Base-by-base conservation (phyloP, 2,113 vertebrate genomes). In the Pholis gunnellus region DNA sequence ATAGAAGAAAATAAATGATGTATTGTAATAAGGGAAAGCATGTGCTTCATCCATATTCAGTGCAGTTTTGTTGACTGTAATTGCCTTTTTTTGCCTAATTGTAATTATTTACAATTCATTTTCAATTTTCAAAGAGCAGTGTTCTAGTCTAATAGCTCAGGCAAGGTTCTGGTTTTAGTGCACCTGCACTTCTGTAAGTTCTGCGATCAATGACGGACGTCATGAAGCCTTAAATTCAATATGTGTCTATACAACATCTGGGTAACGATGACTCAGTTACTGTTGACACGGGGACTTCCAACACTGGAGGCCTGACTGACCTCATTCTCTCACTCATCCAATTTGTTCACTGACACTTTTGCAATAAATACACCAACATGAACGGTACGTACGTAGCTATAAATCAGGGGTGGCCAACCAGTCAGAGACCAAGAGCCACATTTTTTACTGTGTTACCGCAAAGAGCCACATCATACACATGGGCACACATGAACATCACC, bases 241-340 rank as follows among this genome's bases (percentile, higher is more conserved):
- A 54, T 54, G 14, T 71, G 11, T 84, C 57, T 65, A 36, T 34
- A 18, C n/a, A 29, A 25, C 27, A 40, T 40, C 31, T 52, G 29
- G n/a, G 18, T 9, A 74, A 20, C 34, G 1, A 44, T 81, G 22
- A 72, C 40, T 56, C 57, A 60, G 20, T 31, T 36, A 22, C 60
- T 71, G 48, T 73, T 76, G 56, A 81, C 75, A 65, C 75, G 54
- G 71, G 78, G 70, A 74, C 34, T 54, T 71, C 65, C 27, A 72
- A 56, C 50, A 70, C 9, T 2, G 15, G 18, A 46, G 50, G 38
- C 13, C 29, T 77, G 82, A 75, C 29, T 77, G 82, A 75, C 72
- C 64, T 81, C 22, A 29, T 61, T 63, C 61, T 17, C 11, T 31
- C 46, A 4, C 8, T 81, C 9, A 40, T 57, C 60, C 25, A 60